Evolutionary conservation across 1,140 invertebrate species (phyloP), one percentile per base, ranked within the genome.

Genomic region (Heterodera schachtii): DNA sequence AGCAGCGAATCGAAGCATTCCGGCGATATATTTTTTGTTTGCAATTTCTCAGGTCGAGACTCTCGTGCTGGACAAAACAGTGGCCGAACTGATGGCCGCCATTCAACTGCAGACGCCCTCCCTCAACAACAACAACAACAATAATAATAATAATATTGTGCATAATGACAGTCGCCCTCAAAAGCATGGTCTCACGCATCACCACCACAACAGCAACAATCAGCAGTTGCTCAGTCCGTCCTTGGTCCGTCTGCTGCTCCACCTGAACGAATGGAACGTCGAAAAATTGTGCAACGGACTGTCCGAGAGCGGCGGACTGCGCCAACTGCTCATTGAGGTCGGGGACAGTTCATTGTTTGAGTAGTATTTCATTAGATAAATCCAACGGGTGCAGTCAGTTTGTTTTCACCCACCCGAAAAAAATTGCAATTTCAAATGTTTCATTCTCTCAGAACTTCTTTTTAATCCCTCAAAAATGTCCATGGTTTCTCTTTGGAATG

Each of bases 241-340:
- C 19, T 67, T 78, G 52, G 83, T 79, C 44, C 86, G 81, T 75
- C 60, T 85, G 43, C 41, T 87, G 44, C 46, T 85, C 44, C 76
- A 64, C 64, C 74, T 87, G 16, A 80, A 86, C 71, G 64, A 64
- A 44, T 85, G 86, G 86, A 75, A 87, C 60, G 79, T 85, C 8
- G 83, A 84, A 3, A n/a, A 49, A 43, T 66, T 84, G 41, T 19
- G 57, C 16, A 83, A 84, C 47, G 19, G 57, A 21, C 9, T 66
- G 82, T 43, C 44, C 46, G 21, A n/a, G 19, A 31, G 60, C 49
- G 43, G 60, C 49, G 43, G 69, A 73, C 44, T 11, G 52, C 49
- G 69, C 21, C 52, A 52, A 21, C 44, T 84, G 46, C 67, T 78
- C 19, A 19, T 47, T n/a, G 66, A 84, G 49, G 73, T 70, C 13